Base-by-base conservation (phyloP, 2,888 invertebrate genomes). In the Camponotus fellah region DNA sequence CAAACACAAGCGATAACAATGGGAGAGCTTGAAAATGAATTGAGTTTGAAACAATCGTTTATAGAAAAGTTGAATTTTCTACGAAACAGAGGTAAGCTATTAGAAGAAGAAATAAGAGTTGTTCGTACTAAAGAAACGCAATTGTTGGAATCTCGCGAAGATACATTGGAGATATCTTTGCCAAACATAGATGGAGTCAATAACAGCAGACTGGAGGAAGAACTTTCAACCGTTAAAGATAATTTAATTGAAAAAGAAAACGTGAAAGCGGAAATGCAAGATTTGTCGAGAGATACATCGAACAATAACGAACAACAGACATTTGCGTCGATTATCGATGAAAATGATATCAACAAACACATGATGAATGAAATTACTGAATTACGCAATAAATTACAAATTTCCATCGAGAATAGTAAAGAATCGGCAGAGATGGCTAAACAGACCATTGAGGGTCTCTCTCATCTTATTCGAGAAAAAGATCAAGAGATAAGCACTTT, bases 401-500 rank as follows among this genome's bases (percentile, higher is more conserved):
- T 80, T 0, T 89, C 93, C 68, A 74, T 95, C 0, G 94, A 94
- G 62, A 94, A 93, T 34, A 91, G 89, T 14, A 86, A 89, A n/a
- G 93, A 94, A 64, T 89, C 93, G 0, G 85, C 91, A 0, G 81
- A 85, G 71, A 94, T 94, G 93, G 92, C 92, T 3, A 92, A 92
- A 64, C 91, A 94, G 84, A 94, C 94, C 0, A 94, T 94, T n/a
- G 94, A 95, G 72, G 90, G 95, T 82, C 85, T 95, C 34, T 92
- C 94, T 0, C 92, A 92, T 82, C 84, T 95, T 40, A 89, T 95
- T 21, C 94, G 94, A 58, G 92, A 95, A 46, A 94, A 94, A 71
- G 95, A 95, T 77, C 94, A 95, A 65, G 92, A 96, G 71, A 93
- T 95, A 14, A 91, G 92, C 10, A 93, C 74, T 5, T 66, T 95